Evolutionary conservation across 2,113 vertebrate genomes (phyloP), one percentile per base, ranked within the genome.

Genomic region (Neotragus pygmaeus): DNA sequence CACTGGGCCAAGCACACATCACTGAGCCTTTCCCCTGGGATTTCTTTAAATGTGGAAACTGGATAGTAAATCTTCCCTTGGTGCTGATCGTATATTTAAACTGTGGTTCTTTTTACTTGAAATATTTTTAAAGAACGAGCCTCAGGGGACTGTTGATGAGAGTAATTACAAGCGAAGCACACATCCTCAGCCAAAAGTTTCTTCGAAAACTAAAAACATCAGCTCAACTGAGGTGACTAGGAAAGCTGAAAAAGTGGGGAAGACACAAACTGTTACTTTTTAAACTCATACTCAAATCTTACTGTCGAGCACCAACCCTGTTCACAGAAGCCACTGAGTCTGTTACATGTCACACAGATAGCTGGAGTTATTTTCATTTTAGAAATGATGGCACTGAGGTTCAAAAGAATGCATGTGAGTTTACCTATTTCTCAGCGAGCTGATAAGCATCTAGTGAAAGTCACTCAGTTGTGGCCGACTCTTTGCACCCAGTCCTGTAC

Each of bases 101-200:
- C 78, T 92, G 85, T 1, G 14, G n/a, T 97, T 89, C 96, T 98
- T 97, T 39, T 75, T 89, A 93, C 93, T 98, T 97, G 94, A 95
- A 94, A 91, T 83, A 84, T 92, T 95, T 49, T 80, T 57, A 47
- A 96, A 81, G 47, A 91, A 96, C 92, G 92, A 86, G 83, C 94
- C 95, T 93, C 80, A 43, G 80, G 25, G 97, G 90, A 96, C 53
- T 92, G 88, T 73, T 94, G 88, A 95, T 94, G 84, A 95, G 93
- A 94, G 66, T 98, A 97, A 98, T 97, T 95, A 80, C 49, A 90
- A 62, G 36, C 47, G 81, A 93, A 90, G 17, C 9, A 43, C 39
- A 62, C 43, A 62, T 36, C 51, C 45, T n/a, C 70, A 88, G 86
- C 87, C 96, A 92, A 93, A 92, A 78, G 58, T 96, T 97, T 97